These are phyloP conservation scores for Chlorops oryzae DNA, from an alignment of 1,140 invertebrate species.

Conservation along the genomic window DNA sequence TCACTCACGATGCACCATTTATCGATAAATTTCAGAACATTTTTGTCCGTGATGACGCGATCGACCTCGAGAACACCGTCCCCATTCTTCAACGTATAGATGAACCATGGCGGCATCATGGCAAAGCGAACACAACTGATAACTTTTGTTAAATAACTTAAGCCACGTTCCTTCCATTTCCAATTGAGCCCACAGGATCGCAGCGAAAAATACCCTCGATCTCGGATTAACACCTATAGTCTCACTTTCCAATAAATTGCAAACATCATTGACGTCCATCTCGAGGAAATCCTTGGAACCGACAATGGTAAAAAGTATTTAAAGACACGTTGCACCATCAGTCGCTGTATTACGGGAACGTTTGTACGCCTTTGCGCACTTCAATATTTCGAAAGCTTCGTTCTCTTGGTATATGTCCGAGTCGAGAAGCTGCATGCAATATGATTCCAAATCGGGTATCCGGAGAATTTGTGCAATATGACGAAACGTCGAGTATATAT, in stretches of 20 bases:
- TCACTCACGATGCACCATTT: too few species aligned
- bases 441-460: too few species aligned
- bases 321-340: constrained; percentile 4
- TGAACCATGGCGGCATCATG: constrained; percentile 10
- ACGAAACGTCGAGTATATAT: too few species aligned
- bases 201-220: constrained; percentile 20
- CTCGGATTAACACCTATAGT: constrained; percentile 20
- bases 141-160: constrained; percentile 3
- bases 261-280: not conserved
- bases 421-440: too few species aligned
- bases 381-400: too few species aligned
- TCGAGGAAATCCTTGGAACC: constrained; percentile 7
- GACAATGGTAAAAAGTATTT: constrained; percentile 17
- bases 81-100: constrained; percentile 12
- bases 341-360: too few species aligned
- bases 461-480: too few species aligned
- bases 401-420: too few species aligned
- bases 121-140: constrained; percentile 20
- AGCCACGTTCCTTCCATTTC: not conserved
- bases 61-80: too few species aligned
- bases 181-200: constrained; percentile 16
- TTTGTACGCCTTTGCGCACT: too few species aligned
- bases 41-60: too few species aligned
- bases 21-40: too few species aligned
- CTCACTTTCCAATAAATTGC: constrained; percentile 1